Evolutionary conservation across 1,140 invertebrate species (phyloP).

Genomic region (Laupala kohalensis): DNA sequence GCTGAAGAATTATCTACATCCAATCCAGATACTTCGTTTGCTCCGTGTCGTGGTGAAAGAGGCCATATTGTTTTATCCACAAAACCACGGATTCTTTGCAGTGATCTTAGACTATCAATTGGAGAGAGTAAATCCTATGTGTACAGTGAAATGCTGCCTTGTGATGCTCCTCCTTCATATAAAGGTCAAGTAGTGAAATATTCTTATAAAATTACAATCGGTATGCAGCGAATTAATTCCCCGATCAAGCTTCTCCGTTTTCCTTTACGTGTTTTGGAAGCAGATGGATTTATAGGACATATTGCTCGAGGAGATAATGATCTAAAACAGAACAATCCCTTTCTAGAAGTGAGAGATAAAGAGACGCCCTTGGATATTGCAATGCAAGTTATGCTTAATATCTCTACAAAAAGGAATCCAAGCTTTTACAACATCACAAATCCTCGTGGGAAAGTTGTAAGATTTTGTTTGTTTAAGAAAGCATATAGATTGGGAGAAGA

Average conservation of each 20-base stretch:
- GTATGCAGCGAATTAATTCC: slow-evolving; percentile 62
- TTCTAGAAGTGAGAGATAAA: slow-evolving; percentile 66
- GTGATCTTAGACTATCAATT: slow-evolving; percentile 75
- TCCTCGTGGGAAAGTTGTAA: slow-evolving; percentile 75
- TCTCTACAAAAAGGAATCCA: slow-evolving; percentile 69
- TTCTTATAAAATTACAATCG: slow-evolving; percentile 88
- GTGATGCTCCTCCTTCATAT: slow-evolving; percentile 86
- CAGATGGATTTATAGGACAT: slow-evolving; percentile 59
- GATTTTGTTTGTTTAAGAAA: slow-evolving; percentile 88
- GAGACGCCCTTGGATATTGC: slow-evolving; percentile 75
- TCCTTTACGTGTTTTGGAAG: slow-evolving; percentile 76
- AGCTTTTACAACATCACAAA: slow-evolving; percentile 95
- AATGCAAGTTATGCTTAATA: slow-evolving; percentile 73
- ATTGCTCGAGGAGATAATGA: slow-evolving; percentile 67
- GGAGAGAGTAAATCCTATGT: slow-evolving; percentile 83
- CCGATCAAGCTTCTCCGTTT: slow-evolving; percentile 76
- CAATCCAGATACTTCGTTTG: slow-evolving; percentile 57
- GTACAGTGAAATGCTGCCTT: slow-evolving; percentile 79
- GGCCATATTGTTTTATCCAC: slow-evolving; percentile 81
- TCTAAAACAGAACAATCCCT: slow-evolving; percentile 79
- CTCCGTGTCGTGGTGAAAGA: slow-evolving; percentile 53
- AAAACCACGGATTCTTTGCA: slow-evolving; percentile 91
- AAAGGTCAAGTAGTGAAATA: slow-evolving; percentile 86
- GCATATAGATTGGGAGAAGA: slow-evolving; percentile 92
- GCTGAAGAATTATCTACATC: slow-evolving; percentile 21